Conservation (phyloP, 2,797 vertebrate genomes). For the Semaprochilodus insignis region DNA sequence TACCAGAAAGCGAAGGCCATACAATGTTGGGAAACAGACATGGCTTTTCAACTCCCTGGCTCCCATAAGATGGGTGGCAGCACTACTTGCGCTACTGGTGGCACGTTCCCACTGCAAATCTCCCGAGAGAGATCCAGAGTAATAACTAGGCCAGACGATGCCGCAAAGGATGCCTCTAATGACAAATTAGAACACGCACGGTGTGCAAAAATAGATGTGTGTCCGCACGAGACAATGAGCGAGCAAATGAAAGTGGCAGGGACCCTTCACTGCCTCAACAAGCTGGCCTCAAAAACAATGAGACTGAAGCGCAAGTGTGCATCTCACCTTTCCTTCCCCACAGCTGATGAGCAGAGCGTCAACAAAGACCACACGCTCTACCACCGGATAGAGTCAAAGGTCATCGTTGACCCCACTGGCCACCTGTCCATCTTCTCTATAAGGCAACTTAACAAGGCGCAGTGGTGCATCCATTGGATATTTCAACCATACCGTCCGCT, state of each 20-base stretch:
- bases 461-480: neutral
- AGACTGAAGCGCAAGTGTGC: neutral
- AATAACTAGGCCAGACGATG: conserved; percentile 21
- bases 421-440: conserved; percentile 55
- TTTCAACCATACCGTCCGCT: neutral
- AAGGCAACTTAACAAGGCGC: conserved; percentile 33
- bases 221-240: neutral
- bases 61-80: conserved; percentile 25
- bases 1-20: conserved; percentile 32
- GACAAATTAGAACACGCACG: conserved; percentile 6
- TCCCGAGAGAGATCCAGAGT: conserved; percentile 12
- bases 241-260: neutral
- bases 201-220: neutral
- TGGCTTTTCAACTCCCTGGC: conserved; percentile 17
- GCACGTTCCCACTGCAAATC: conserved; percentile 19
- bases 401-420: conserved; percentile 48
- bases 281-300: conserved; percentile 12
- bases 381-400: conserved; percentile 52
- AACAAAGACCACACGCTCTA: conserved; percentile 38
- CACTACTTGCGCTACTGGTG: neutral
- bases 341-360: conserved; percentile 23
- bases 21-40: conserved; percentile 47
- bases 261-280: neutral
- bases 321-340: conserved; percentile 33
- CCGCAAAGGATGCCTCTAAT: conserved; percentile 1